phyloP scores from a whole-genome alignment of 1,140 invertebrate genomes.

The Oppia nitens region DNA sequence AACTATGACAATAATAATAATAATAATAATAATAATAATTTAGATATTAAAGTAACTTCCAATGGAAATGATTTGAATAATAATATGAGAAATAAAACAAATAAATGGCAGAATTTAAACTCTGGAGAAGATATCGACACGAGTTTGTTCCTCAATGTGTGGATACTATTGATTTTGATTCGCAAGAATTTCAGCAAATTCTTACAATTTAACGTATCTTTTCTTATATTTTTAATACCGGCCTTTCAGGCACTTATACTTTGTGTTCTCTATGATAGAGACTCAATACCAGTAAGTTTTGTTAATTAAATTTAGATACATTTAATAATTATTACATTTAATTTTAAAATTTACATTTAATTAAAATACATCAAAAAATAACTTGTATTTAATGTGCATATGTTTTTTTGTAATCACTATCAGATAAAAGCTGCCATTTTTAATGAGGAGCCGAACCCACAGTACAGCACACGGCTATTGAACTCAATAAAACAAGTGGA shows the following conservation, averaged over 20 bases:
- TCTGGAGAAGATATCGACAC: neutral
- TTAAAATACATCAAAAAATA: no score
- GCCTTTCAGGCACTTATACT: constrained; percentile 12
- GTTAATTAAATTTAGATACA: neutral
- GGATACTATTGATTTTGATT: constrained; percentile 4
- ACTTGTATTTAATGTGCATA: neutral
- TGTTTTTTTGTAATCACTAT: neutral
- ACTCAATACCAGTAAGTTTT: constrained; percentile 1
- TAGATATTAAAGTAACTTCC: neutral
- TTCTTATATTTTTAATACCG: constrained; percentile 10
- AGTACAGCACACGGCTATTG: constrained; percentile 4
- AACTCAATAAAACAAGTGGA: constrained; percentile 9
- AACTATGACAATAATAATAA: neutral
- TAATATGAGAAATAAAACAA: neutral
- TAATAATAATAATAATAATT: neutral
- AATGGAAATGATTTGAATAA: neutral
- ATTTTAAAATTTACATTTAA: no score
- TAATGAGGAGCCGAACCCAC: constrained; percentile 25
- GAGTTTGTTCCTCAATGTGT: neutral
- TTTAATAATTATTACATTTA: neutral
- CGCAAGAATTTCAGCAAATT: constrained; percentile 6
- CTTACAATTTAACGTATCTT: constrained; percentile 10
- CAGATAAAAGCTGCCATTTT: constrained; percentile 43
- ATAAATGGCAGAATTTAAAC: no score
- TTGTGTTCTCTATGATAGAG: constrained; percentile 1